phyloP scores from a whole-genome alignment of 2,797 vertebrate species.

The Rhinatrema bivittatum region DNA sequence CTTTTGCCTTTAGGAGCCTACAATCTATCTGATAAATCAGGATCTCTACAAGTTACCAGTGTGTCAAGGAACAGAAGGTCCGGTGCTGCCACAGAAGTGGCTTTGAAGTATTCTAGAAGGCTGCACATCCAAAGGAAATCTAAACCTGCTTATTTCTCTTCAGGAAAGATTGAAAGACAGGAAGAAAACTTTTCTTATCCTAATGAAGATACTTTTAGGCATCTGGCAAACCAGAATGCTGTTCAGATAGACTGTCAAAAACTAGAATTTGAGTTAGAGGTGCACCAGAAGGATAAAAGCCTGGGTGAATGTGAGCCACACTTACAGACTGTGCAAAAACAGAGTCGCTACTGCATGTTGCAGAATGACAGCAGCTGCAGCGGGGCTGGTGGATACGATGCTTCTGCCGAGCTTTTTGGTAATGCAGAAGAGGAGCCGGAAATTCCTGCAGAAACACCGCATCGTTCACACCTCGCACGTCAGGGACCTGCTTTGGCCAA shows the following conservation, averaged over 20 bases:
- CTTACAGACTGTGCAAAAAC: too few relatives aligned
- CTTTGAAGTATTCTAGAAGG: constrained; percentile 2
- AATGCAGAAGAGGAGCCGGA: constrained; percentile 17
- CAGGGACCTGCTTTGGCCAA: constrained; percentile 13
- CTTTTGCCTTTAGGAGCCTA: constrained; percentile 2
- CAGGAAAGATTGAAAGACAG: too few relatives aligned
- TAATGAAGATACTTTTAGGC: constrained; percentile 23
- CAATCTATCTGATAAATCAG: background rate
- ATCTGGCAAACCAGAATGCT: constrained; percentile 1
- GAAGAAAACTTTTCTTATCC: background rate
- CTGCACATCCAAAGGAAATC: constrained; percentile 11
- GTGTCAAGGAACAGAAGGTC: constrained; percentile 11
- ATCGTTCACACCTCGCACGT: constrained; percentile 11
- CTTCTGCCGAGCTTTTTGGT: constrained; percentile 65
- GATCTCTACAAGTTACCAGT: background rate
- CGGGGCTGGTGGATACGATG: constrained; percentile 31
- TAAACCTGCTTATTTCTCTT: background rate
- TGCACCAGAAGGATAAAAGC: background rate
- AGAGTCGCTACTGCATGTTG: too few relatives aligned
- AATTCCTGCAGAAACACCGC: constrained; percentile 14
- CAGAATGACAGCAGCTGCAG: too few relatives aligned
- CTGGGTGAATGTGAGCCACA: constrained; percentile 8
- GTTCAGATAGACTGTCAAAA: constrained; percentile 5
- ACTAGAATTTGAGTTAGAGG: constrained; percentile 10
- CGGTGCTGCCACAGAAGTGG: background rate